Evolutionary conservation across 2,888 invertebrate genomes (phyloP), one percentile per base, ranked within the genome.

Genomic region (Brachylomia viminalis): DNA sequence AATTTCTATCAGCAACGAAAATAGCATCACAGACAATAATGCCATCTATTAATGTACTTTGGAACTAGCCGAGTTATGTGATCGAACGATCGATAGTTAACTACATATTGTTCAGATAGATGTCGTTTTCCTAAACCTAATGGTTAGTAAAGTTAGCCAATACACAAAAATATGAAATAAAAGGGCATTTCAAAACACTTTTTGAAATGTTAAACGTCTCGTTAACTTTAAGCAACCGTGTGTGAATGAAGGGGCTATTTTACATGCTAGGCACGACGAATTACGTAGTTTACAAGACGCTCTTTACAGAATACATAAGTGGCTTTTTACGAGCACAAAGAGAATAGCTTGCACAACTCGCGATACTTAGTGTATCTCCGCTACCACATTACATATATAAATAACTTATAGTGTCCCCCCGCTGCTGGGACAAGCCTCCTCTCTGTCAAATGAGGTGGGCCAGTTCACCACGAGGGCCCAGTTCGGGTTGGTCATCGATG

Each of bases 61-160:
- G n/a, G 59, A 54, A 77, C 61, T 61, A 61, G 20, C 20, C 23
- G 52, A 7, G 47, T 47, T 72, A 54, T 17, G n/a, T 23, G 45
- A 30, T 52, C 20, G 15, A 61, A 45, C 7, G 4, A 20, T 30
- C 20, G 5, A 54, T 27, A 61, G 45, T 73, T 54, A 61, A 47
- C 4, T 45, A 8, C 27, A 15, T 15, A 30, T 47, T n/a, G 0
- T 30, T 52, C 10, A 1, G 45, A 73, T 62, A 77, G 77, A 77
- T 80, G 77, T 61, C 80, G 77, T 74, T 80, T 61, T 54, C 15
- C 23, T 23, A 23, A 42, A 27, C 6, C 58, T 58, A n/a, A 49
- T 33, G 49, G 15, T 10, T 49, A n/a, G 10, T 7, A 15, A 42
- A 42, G 30, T 7, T 5, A 20, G 6, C 0, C 20, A 17, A 71